phyloP scores from a whole-genome alignment of 2,113 vertebrate species.

The Regulus satrapa region DNA sequence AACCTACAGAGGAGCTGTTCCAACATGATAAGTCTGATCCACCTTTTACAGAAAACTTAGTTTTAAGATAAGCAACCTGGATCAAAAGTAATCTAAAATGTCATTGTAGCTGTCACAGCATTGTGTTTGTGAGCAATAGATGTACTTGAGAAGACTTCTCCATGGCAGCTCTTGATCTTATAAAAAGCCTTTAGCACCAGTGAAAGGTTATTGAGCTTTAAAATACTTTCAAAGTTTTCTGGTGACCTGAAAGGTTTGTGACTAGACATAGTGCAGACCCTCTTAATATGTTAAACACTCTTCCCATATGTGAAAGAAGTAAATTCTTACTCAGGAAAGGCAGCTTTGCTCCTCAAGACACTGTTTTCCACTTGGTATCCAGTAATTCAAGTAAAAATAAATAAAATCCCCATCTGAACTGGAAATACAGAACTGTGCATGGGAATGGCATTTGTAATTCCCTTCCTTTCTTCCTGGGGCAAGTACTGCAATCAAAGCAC shows the following conservation, averaged over 20 bases:
- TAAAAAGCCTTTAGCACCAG: not conserved
- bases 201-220: not conserved
- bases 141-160: not conserved
- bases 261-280: not conserved
- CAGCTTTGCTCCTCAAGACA: not conserved
- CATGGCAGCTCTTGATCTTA: not conserved
- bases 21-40: not conserved
- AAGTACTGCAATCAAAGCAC: not conserved
- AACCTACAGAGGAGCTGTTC: conserved; percentile 34
- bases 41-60: not conserved
- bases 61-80: not conserved
- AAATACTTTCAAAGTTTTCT: not conserved
- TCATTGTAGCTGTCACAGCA: not conserved
- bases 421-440: not conserved
- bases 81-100: not conserved
- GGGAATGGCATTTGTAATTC: not conserved
- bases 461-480: not conserved
- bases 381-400: not conserved
- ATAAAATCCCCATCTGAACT: not conserved
- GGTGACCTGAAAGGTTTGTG: not conserved
- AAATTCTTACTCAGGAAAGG: not conserved
- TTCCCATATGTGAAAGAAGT: not conserved
- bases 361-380: not conserved
- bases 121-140: not conserved
- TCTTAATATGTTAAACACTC: not conserved